A percentile compares a stretch with the other conserved stretches of the same genome.
Evolutionary conservation across 2,888 invertebrate genomes (phyloP).

Genomic region (Hartigia nigra): DNA sequence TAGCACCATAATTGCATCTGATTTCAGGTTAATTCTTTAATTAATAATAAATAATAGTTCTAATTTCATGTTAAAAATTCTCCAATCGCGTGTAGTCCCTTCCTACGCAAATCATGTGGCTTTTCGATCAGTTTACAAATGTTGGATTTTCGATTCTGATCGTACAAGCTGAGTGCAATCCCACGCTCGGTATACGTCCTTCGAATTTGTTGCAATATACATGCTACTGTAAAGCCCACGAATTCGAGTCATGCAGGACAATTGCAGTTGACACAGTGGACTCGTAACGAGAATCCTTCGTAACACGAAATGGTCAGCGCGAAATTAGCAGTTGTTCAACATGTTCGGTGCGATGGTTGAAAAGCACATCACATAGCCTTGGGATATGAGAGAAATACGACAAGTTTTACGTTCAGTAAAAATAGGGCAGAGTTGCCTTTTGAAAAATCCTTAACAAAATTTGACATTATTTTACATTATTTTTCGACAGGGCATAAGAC

Average conservation of each 20-base stretch:
- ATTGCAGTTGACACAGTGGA: constrained; percentile 36
- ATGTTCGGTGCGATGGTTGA: not conserved
- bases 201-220: not conserved
- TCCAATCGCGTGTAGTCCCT: not conserved
- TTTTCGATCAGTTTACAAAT: not conserved
- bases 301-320: constrained; percentile 21
- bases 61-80: not conserved
- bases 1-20: too few relatives aligned
- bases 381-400: not conserved
- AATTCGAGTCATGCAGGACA: constrained; percentile 10
- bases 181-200: not conserved
- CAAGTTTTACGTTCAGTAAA: too few relatives aligned
- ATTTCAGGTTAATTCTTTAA: not conserved
- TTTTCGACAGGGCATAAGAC: not conserved
- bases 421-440: not conserved
- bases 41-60: not conserved
- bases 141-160: not conserved
- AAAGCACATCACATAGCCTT: not conserved
- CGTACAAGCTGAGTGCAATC: not conserved
- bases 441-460: not conserved
- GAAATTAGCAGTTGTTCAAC: constrained; percentile 20
- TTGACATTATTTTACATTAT: not conserved
- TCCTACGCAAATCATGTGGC: not conserved
- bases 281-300: constrained; percentile 29
- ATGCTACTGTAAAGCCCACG: not conserved